Evolutionary conservation across 2,888 invertebrate genomes (phyloP), one percentile per base, ranked within the genome.

Genomic region (Aphrophora alni): DNA sequence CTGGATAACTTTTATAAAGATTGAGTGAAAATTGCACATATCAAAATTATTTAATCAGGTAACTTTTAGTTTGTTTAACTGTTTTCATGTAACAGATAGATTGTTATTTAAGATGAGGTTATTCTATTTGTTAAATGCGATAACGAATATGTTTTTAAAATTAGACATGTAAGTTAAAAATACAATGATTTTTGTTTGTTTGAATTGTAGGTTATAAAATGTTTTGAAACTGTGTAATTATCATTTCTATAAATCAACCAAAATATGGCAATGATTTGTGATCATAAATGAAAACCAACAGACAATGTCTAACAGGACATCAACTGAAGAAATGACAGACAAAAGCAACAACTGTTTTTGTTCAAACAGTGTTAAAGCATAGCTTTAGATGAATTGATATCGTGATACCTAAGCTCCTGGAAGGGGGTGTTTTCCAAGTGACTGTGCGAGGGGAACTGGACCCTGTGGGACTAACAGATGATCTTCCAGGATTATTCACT

Each of bases 351-450:
- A 44, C 44, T 44, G 44, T 44, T 44, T 44, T 14, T 14, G 44
- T 44, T 44, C 2, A 14, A 44, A 44, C 44, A 44, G 44, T 44
- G 44, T 14, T 44, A 44, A n/a, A n/a, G n/a, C n/a, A n/a, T 44
- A 44, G 44, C 44, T 44, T 44, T 10, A 14, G 5, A 44, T 14
- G 17, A 7, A 4, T 7, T 44, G 44, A 44, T 14, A 14, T 7
- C 12, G n/a, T n/a, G 71, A 44, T 81, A 81, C 81, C 81, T 81
- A 81, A 78, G 75, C 75, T 81, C 78, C 81, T 78, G 38, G 81
- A 75, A 44, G 81, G 81, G 70, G 81, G 81, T 28, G 59, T 81
- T 81, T 78, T 78, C 81, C 81, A 81, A 26, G 81, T 81, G 78
- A 81, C 81, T 38, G 74, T 81, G 51, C 81, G 76, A 25, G 77